These are phyloP conservation scores for Acropora tenuis DNA, from an alignment of 64 coral and sea anemone species.

Conservation along the genomic window DNA sequence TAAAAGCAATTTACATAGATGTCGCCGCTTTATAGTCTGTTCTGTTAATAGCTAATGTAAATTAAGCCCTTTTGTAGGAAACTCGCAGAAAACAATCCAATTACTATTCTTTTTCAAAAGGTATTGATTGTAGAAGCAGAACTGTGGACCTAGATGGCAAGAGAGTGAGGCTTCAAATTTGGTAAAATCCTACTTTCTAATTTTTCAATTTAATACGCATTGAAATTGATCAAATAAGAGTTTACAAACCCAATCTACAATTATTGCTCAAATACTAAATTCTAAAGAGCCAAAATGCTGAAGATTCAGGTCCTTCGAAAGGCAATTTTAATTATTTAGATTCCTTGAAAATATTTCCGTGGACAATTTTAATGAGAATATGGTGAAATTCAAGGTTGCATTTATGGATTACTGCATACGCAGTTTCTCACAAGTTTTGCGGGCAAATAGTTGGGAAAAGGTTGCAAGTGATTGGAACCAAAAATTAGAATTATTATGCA, in stretches of 20 bases:
- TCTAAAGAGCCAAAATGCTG: no score
- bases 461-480: not conserved
- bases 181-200: constrained; percentile 58
- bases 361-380: no score
- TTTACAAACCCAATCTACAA: no score
- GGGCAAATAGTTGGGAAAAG: no score
- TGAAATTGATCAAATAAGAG: no score
- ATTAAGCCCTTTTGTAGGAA: not conserved
- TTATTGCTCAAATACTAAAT: no score
- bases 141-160: constrained; percentile 89
- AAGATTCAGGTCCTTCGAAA: no score
- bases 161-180: constrained; percentile 94
- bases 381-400: no score
- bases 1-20: not conserved
- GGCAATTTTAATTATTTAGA: no score
- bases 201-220: not conserved
- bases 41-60: not conserved
- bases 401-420: no score
- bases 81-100: not conserved
- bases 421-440: no score
- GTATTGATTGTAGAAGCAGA: constrained; percentile 95
- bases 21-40: not conserved
- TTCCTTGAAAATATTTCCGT: no score
- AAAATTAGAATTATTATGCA: not conserved
- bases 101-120: constrained; percentile 20